Evolutionary conservation across 2,888 invertebrate genomes (phyloP), one percentile per base, ranked within the genome.

Genomic region (Ophioninae sp.): DNA sequence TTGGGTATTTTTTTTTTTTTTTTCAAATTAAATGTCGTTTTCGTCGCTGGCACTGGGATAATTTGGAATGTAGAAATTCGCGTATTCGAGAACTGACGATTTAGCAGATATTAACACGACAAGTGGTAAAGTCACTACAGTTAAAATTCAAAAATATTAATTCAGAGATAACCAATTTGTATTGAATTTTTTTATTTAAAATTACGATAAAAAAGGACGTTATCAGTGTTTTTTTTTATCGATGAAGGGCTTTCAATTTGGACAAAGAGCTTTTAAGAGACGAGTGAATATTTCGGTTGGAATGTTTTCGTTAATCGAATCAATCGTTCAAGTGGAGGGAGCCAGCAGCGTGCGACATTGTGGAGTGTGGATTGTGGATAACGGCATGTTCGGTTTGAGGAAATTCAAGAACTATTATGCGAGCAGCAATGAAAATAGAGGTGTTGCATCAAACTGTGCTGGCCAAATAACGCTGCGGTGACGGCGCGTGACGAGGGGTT

Each of bases 361-460:
- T 86, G 88, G 88, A 87, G 85, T 85, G 86, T 67, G 82, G 78
- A 79, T 77, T 65, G 80, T 81, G 86, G 86, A 82, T 75, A 67
- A 74, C 85, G 85, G 85, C 85, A 82, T 84, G 82, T 82, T 84
- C 82, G 84, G 84, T 82, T 82, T 76, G 82, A 80, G 76, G 76
- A 84, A 65, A 82, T 87, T 85, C 86, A 89, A 90, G 88, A 82
- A 91, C 89, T 91, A 91, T 84, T 67, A 84, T 84, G 91, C 91
- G 90, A 91, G 91, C 90, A 88, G 91, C 91, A 90, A 91, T 84
- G 79, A 84, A 82, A 91, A 91, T 90, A 90, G 90, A 92, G 61
- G 82, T 89, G 90, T 90, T 91, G 91, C 91, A 89, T 90, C 90
- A 88, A 90, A 90, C 91, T 91, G 91, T 91, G 91, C 90, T 90